These are phyloP conservation scores for Chloroceryle amazona DNA, from an alignment of 2,797 vertebrate species.

Conservation along the genomic window DNA sequence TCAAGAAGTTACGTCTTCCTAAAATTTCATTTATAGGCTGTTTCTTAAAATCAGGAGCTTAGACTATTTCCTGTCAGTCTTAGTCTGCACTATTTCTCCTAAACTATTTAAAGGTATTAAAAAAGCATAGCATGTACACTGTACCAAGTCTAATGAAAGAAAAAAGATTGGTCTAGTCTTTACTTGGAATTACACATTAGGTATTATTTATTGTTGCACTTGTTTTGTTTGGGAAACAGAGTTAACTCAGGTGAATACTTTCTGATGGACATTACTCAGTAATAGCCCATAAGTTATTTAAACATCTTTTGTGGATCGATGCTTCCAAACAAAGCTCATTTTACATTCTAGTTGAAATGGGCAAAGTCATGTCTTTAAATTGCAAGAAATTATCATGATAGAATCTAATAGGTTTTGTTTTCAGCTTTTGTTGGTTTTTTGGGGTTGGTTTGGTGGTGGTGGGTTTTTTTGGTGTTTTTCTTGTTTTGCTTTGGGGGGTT, in stretches of 20 bases:
- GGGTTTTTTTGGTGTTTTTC: neutral
- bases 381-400: neutral
- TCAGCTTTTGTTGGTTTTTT: neutral
- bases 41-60: constrained; percentile 40
- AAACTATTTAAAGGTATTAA: constrained; percentile 74
- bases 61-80: neutral
- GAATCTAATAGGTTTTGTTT: neutral
- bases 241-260: neutral
- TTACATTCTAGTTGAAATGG: neutral
- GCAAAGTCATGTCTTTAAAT: neutral
- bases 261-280: neutral
- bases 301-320: neutral
- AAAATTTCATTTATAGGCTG: constrained; percentile 41
- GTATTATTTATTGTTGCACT: constrained; percentile 15
- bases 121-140: constrained; percentile 40
- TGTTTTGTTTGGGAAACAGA: constrained; percentile 26
- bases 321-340: neutral
- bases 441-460: neutral
- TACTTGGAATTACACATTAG: neutral
- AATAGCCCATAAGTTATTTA: neutral
- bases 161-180: neutral
- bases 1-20: neutral
- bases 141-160: constrained; percentile 12
- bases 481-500: no score
- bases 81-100: constrained; percentile 13